Base-by-base conservation (phyloP, 2,888 invertebrate species). In the Lasioglossum lativentre region DNA sequence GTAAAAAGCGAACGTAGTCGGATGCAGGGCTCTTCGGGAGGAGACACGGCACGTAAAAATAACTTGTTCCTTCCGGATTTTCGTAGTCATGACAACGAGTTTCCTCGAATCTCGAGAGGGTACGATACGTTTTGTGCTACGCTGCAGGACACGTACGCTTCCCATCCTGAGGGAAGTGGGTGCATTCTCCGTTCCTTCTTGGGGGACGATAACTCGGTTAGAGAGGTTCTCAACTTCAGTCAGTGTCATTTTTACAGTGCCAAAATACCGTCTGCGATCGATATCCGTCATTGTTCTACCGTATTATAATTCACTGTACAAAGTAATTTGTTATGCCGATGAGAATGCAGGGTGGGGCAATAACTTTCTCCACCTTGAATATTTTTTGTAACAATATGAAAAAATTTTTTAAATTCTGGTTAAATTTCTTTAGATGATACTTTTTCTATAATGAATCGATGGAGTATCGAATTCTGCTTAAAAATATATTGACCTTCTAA, bases 121-220 rank as follows among this genome's bases (percentile, higher is more conserved):
- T 83, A 79, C 85, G 80, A 87, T 81, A 91, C 87, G 82, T 81
- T 83, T 82, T 82, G 75, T 59, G 66, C 79, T 73, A 47, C 71
- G 83, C 91, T 91, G 90, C 92, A 90, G 92, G 90, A 93, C 92
- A 93, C 93, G 92, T 93, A 93, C 92, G 87, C 87, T 79, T 80
- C 86, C 85, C 86, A 86, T 92, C 89, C 90, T 88, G 91, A 91
- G 91, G 90, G 90, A 92, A 88, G 92, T 93, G 93, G 93, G 92
- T 92, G 91, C 92, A 92, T 92, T 90, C 91, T 92, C 92, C 80
- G 68, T 78, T 90, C 82, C 74, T 83, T 88, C 90, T 90, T 87
- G 86, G 93, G 93, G 92, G 93, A 91, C 87, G 90, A 87, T 94
- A 94, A 94, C 93, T 93, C 88, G 85, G 92, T 94, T 94, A 93